phyloP scores from a whole-genome alignment of 92 coral and sea anemone species.

The Palythoa grandiflora region DNA sequence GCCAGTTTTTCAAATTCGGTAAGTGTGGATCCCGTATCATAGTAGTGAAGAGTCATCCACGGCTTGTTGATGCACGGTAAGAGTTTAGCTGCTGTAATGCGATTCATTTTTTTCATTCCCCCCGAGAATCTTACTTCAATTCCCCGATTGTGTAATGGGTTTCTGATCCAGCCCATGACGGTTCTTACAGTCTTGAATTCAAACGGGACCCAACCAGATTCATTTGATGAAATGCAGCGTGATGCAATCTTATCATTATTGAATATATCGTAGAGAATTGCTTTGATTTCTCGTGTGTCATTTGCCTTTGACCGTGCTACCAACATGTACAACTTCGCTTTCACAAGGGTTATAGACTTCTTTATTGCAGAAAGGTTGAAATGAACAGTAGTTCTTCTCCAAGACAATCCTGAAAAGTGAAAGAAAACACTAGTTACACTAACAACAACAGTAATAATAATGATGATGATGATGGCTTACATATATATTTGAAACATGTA shows the following conservation, averaged over 20 bases:
- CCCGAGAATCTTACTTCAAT: conserved; percentile 15
- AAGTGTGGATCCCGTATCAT: background rate
- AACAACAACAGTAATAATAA: too few species aligned
- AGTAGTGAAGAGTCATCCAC: conserved; percentile 27
- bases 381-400: conserved; percentile 26
- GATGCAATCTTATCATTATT: conserved; percentile 38
- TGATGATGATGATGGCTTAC: too few species aligned
- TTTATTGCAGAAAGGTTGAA: conserved; percentile 36
- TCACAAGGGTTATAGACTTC: background rate
- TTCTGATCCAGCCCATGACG: conserved; percentile 9
- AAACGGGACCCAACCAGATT: conserved; percentile 44
- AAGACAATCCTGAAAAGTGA: conserved; percentile 1
- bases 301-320: background rate
- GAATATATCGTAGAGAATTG: conserved; percentile 29
- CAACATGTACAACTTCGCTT: conserved; percentile 24
- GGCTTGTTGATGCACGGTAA: conserved; percentile 19
- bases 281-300: conserved; percentile 10
- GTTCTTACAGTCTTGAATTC: background rate
- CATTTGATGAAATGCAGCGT: conserved; percentile 17
- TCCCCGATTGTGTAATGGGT: conserved; percentile 11
- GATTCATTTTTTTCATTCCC: background rate
- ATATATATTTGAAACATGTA: too few species aligned
- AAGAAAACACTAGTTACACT: background rate
- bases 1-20: background rate
- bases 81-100: background rate